A percentile compares a stretch with the other conserved stretches of the same genome.
Evolutionary conservation across 2,797 vertebrate species (phyloP).

Genomic region (Pterois miles): DNA sequence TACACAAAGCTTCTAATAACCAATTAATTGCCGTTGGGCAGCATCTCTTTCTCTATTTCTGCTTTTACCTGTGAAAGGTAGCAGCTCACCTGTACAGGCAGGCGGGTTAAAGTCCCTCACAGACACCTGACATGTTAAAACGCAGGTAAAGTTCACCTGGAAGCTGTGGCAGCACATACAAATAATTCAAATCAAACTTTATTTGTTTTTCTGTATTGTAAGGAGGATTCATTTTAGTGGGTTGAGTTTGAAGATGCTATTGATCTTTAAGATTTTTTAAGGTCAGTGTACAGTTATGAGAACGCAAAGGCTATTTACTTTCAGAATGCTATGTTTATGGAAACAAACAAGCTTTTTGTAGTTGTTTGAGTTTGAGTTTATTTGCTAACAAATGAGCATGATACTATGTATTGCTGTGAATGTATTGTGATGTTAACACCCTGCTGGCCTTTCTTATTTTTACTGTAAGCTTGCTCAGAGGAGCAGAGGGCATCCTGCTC

Average conservation of each 20-base stretch:
- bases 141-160: constrained; percentile 17
- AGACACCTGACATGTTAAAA: constrained; percentile 31
- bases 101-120: constrained; percentile 40
- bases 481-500: background rate
- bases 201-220: background rate
- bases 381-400: background rate
- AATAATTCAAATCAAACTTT: background rate
- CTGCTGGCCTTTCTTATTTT: background rate
- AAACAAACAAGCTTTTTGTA: background rate
- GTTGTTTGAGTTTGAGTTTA: background rate
- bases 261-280: background rate
- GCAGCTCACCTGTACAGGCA: constrained; percentile 29
- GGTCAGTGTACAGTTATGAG: too few species aligned
- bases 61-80: background rate
- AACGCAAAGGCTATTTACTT: background rate
- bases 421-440: background rate
- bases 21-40: background rate
- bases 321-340: background rate
- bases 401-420: background rate
- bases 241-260: background rate
- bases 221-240: too few species aligned
- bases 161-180: background rate
- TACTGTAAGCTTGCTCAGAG: accelerated
- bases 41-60: background rate
- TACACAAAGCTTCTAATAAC: background rate